These are phyloP conservation scores for Clitarchus hookeri DNA, from an alignment of 2,888 invertebrate species.

Conservation along the genomic window DNA sequence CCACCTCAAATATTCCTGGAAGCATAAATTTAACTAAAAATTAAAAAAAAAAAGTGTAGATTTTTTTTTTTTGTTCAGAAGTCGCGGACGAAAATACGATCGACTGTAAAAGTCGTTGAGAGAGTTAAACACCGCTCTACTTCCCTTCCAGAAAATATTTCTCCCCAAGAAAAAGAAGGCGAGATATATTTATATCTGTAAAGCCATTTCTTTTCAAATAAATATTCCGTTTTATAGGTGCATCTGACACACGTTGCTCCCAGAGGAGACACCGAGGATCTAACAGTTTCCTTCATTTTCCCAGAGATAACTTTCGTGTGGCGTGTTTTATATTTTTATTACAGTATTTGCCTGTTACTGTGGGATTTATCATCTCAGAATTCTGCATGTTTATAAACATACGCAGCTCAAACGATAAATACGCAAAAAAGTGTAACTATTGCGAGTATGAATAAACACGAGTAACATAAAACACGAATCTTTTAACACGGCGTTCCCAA, in stretches of 20 bases:
- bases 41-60: not conserved
- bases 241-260: not conserved
- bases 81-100: not conserved
- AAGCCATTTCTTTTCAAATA: not conserved
- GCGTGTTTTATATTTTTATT: not conserved
- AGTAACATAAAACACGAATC: too few species aligned
- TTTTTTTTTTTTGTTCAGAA: not conserved
- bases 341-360: not conserved
- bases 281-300: not conserved
- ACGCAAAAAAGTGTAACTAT: not conserved
- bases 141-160: not conserved
- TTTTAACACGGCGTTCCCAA: too few species aligned
- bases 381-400: not conserved
- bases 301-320: not conserved
- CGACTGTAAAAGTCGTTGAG: not conserved
- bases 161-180: not conserved
- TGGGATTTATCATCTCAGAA: not conserved
- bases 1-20: not conserved
- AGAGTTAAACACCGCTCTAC: not conserved
- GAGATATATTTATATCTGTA: not conserved
- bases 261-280: not conserved
- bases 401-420: not conserved
- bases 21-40: not conserved
- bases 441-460: not conserved
- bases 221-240: not conserved